Percentiles rank a stretch among this genome's conserved stretches.
phyloP scores from a whole-genome alignment of 92 coral and sea anemone genomes.

The Isaurus tuberculatus region DNA sequence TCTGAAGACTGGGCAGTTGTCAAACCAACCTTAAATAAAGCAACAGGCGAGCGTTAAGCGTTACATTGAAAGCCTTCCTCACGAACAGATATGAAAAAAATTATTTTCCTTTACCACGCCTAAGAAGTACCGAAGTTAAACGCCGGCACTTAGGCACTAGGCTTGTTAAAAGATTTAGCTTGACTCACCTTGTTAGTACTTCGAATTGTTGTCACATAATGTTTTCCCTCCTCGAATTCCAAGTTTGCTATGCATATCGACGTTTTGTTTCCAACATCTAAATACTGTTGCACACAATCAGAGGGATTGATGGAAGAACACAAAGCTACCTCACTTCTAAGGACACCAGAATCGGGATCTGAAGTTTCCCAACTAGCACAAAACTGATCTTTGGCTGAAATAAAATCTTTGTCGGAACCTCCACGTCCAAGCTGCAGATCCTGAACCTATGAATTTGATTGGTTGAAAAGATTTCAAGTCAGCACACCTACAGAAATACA shows the following conservation, averaged over 20 bases:
- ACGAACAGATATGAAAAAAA: neutral
- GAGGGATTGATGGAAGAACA: conserved; percentile 65
- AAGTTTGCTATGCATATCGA: conserved; percentile 78
- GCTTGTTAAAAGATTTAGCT: no score
- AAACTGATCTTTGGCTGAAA: conserved; percentile 74
- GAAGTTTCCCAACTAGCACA: conserved; percentile 80
- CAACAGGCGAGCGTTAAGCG: neutral
- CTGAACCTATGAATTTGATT: conserved; percentile 59
- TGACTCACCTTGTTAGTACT: conserved; percentile 72
- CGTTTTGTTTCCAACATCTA: conserved; percentile 70
- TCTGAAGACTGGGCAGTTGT: conserved; percentile 67
- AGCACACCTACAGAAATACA: neutral
- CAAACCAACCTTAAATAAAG: conserved; percentile 56
- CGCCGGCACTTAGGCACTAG: no score
- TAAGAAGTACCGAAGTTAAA: no score
- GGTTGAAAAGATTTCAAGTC: neutral
- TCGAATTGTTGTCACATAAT: conserved; percentile 74
- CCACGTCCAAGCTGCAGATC: conserved; percentile 70
- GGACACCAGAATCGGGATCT: conserved; percentile 77
- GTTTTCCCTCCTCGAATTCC: conserved; percentile 78
- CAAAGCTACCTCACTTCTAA: conserved; percentile 73
- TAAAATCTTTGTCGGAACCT: conserved; percentile 61
- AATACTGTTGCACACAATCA: conserved; percentile 63
- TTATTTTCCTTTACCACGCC: no score
- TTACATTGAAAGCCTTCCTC: neutral